Conservation (phyloP, 2,113 vertebrate species). For the Andinoacara biseriatus region DNA sequence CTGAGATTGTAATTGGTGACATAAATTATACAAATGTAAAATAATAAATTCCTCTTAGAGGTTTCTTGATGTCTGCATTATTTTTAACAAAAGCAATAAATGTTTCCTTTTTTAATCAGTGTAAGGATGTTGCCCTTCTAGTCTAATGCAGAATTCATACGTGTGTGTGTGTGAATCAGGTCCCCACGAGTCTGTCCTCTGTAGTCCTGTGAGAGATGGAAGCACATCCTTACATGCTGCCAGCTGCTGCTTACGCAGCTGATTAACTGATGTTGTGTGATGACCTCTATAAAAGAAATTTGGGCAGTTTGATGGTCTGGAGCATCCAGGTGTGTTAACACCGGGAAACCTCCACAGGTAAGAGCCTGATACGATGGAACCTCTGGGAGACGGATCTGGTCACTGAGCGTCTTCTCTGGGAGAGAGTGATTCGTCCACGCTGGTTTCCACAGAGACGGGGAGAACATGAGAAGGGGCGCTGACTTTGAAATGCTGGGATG, state of each 20-base stretch:
- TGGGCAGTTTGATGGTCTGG: not conserved
- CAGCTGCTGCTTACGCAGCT: too few relatives aligned
- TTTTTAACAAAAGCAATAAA: not conserved
- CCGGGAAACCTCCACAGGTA: too few relatives aligned
- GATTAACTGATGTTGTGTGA: not conserved
- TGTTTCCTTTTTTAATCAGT: not conserved
- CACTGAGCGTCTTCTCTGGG: too few relatives aligned
- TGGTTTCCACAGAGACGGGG: too few relatives aligned
- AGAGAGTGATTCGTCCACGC: too few relatives aligned
- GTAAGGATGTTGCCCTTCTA: not conserved
- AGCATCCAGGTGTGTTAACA: not conserved
- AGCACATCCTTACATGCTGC: not conserved
- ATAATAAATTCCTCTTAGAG: not conserved
- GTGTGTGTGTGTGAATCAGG: not conserved
- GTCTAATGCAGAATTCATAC: too few relatives aligned
- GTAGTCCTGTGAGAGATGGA: fast-evolving
- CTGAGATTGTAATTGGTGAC: not conserved
- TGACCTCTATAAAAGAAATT: not conserved
- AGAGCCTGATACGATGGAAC: too few relatives aligned
- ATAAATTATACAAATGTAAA: not conserved
- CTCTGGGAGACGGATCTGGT: too few relatives aligned
- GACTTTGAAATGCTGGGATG: too few relatives aligned
- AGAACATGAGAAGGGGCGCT: too few relatives aligned
- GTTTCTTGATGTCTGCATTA: not conserved
- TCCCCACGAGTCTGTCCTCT: not conserved